These are phyloP conservation scores for Grammomys surdaster DNA, from an alignment of 2,113 vertebrate species.

Conservation along the genomic window DNA sequence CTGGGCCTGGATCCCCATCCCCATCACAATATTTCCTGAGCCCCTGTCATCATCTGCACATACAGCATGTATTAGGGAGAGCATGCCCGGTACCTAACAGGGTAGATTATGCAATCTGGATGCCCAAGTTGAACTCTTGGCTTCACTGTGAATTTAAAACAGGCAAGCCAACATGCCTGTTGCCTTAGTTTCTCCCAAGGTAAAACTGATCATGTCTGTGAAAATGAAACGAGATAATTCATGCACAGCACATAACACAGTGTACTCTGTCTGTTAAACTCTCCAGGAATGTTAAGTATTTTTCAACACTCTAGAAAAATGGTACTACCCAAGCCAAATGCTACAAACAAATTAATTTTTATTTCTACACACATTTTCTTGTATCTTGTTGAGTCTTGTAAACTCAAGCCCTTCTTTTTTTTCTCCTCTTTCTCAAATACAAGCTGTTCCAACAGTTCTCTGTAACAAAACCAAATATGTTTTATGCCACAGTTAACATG, in stretches of 20 bases:
- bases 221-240: background rate
- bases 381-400: background rate
- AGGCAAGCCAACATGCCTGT: background rate
- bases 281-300: background rate
- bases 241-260: background rate
- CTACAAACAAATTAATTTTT: slow-evolving; percentile 39
- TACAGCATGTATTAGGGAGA: background rate
- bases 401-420: slow-evolving; percentile 42
- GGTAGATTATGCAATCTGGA: no score
- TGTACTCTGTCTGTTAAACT: background rate
- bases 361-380: slow-evolving; percentile 42
- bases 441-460: slow-evolving; percentile 53
- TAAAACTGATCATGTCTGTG: background rate
- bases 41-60: background rate
- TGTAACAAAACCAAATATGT: background rate
- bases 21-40: background rate
- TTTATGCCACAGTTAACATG: background rate
- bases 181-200: background rate
- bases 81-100: background rate
- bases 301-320: slow-evolving; percentile 37
- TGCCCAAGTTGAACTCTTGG: background rate
- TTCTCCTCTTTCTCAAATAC: slow-evolving; percentile 30
- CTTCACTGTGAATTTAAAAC: background rate
- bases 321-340: background rate
- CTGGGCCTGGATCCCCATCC: background rate